These are phyloP conservation scores for Hemiscyllium ocellatum DNA, from an alignment of 2,113 vertebrate species.

Conservation along the genomic window DNA sequence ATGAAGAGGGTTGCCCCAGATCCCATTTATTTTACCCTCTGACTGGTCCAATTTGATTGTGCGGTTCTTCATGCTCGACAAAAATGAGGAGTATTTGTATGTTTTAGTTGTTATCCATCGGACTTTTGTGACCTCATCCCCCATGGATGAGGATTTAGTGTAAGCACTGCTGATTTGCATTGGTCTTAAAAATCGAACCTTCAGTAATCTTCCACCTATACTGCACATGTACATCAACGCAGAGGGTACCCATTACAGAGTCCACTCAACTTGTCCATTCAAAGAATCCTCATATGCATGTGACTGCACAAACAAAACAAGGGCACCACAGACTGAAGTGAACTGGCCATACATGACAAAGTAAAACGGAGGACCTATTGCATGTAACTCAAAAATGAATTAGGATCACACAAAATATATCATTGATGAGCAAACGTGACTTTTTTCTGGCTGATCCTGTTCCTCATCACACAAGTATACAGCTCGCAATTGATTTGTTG, in stretches of 20 bases:
- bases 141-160: too few relatives aligned
- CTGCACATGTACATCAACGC: too few relatives aligned
- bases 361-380: neutral
- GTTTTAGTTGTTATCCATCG: too few relatives aligned
- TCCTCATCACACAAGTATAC: neutral
- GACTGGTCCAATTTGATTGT: too few relatives aligned
- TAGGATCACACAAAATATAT: neutral
- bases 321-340: neutral
- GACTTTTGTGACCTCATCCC: too few relatives aligned
- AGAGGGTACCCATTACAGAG: too few relatives aligned
- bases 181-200: neutral
- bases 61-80: too few relatives aligned
- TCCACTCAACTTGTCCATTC: neutral
- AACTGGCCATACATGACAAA: neutral
- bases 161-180: neutral
- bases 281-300: neutral
- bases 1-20: too few relatives aligned
- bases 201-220: neutral
- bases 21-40: too few relatives aligned
- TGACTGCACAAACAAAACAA: neutral
- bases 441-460: neutral
- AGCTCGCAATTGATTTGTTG: neutral
- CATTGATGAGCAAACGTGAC: neutral
- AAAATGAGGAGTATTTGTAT: too few relatives aligned
- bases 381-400: neutral